These are phyloP conservation scores for Aplysina aerophoba DNA, from an alignment of 37 sponge, comb jelly and placozoan genomes.

Conservation along the genomic window DNA sequence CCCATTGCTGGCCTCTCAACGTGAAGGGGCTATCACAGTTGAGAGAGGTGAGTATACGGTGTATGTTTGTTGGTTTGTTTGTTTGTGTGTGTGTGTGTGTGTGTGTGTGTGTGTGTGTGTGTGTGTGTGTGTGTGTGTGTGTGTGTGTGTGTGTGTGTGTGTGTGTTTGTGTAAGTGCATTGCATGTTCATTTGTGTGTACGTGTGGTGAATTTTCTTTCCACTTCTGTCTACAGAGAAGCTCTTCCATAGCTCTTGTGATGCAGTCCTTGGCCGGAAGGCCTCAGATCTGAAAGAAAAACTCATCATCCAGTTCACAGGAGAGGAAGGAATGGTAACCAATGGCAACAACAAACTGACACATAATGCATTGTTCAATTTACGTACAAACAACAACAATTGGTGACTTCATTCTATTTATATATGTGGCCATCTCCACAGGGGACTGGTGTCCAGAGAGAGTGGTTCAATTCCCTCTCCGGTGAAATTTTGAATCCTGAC, in stretches of 20 bases:
- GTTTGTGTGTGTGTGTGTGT: neutral
- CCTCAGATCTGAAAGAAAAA: slow-evolving; percentile 49
- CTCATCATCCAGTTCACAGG: slow-evolving; percentile 77
- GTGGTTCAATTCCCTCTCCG: slow-evolving; percentile 91
- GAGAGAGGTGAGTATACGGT: slow-evolving; percentile 64
- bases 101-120: no score
- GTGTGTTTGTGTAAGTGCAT: no score
- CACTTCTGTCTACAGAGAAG: slow-evolving; percentile 35
- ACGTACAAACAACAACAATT: neutral
- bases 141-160: no score
- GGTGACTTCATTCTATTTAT: neutral
- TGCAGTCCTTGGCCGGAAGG: slow-evolving; percentile 38
- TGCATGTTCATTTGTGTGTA: neutral
- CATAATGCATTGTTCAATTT: no score
- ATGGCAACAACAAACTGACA: neutral
- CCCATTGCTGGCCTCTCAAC: slow-evolving; percentile 38
- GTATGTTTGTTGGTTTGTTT: neutral
- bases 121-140: no score
- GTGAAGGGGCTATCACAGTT: slow-evolving; percentile 56
- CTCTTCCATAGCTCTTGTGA: slow-evolving; percentile 78
- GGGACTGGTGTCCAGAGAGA: slow-evolving; percentile 92
- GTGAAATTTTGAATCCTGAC: slow-evolving; percentile 93
- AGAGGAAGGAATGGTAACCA: slow-evolving; percentile 85
- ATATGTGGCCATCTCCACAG: slow-evolving; percentile 6
- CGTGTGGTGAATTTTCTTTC: neutral